phyloP scores from a whole-genome alignment of 2,797 vertebrate genomes.

The Acridotheres tristis region DNA sequence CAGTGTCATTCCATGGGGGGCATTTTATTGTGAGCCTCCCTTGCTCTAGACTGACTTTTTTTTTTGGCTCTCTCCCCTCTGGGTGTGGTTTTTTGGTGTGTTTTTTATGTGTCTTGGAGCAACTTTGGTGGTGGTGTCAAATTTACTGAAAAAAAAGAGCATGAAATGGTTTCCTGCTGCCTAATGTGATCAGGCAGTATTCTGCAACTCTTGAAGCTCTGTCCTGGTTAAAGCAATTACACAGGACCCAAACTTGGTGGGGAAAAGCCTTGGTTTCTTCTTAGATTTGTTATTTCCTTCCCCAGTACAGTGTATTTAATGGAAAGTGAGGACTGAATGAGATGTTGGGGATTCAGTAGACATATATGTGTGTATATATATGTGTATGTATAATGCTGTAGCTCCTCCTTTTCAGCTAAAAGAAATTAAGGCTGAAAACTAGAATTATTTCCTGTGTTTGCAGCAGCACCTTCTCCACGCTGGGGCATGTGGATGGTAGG shows the following conservation, averaged over 20 bases:
- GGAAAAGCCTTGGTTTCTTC: neutral
- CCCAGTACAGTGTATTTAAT: neutral
- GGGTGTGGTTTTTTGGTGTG: neutral
- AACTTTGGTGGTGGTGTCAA: neutral
- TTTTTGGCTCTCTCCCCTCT: neutral
- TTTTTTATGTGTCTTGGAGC: neutral
- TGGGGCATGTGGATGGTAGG: neutral
- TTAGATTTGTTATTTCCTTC: neutral
- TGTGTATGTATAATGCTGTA: neutral
- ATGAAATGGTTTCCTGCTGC: neutral
- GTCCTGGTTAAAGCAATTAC: neutral
- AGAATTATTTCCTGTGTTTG: constrained; percentile 38
- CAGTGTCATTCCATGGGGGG: neutral
- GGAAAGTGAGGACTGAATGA: neutral
- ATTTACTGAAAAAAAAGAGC: neutral
- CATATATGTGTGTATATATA: accelerated
- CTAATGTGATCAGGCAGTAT: neutral
- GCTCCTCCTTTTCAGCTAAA: neutral
- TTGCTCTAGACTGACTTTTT: neutral
- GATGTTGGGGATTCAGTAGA: neutral
- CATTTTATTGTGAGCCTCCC: neutral
- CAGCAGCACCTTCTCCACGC: constrained; percentile 18
- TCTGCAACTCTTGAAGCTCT: neutral
- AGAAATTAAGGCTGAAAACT: constrained; percentile 30
- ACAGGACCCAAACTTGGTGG: neutral